phyloP scores from a whole-genome alignment of 2,888 invertebrate genomes.

The Chalcis sispes region DNA sequence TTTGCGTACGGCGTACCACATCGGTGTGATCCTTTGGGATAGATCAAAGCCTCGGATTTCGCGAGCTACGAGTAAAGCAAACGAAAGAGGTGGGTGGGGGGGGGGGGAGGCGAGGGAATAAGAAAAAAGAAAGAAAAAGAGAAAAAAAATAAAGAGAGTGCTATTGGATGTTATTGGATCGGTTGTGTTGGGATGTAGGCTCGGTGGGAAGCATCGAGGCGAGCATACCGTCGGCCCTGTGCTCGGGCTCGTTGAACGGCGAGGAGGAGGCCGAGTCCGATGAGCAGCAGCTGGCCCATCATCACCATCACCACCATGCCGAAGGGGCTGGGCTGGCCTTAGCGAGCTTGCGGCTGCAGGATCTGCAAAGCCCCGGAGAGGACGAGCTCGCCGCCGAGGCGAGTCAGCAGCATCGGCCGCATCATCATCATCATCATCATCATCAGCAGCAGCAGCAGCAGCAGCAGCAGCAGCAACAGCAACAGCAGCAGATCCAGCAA shows the following conservation, averaged over 20 bases:
- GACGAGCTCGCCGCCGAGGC: conserved; percentile 58
- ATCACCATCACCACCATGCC: conserved; percentile 56
- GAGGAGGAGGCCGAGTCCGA: conserved; percentile 50
- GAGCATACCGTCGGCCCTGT: conserved; percentile 72
- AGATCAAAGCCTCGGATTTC: too few species aligned
- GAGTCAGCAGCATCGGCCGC: neutral
- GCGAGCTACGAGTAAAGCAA: conserved; percentile 2
- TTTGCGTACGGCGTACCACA: too few species aligned
- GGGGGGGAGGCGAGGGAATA: neutral
- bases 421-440: conserved; percentile 17
- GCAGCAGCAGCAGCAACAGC: conserved; percentile 14
- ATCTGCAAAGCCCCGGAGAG: conserved; percentile 70
- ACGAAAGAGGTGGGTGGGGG: too few species aligned
- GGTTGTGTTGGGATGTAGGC: too few species aligned
- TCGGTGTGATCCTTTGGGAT: too few species aligned
- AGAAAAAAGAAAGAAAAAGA: neutral
- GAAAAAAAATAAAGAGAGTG: neutral
- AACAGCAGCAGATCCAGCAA: conserved; percentile 15
- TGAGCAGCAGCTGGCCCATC: conserved; percentile 15
- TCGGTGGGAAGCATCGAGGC: conserved; percentile 75
- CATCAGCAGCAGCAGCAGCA: conserved; percentile 13
- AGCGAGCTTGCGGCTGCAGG: conserved; percentile 71
- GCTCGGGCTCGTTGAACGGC: conserved; percentile 71
- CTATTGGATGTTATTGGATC: too few species aligned
- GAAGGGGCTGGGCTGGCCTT: conserved; percentile 58